Conservation (phyloP, 1,140 invertebrate genomes). For the Heliconius hewitsoni region DNA sequence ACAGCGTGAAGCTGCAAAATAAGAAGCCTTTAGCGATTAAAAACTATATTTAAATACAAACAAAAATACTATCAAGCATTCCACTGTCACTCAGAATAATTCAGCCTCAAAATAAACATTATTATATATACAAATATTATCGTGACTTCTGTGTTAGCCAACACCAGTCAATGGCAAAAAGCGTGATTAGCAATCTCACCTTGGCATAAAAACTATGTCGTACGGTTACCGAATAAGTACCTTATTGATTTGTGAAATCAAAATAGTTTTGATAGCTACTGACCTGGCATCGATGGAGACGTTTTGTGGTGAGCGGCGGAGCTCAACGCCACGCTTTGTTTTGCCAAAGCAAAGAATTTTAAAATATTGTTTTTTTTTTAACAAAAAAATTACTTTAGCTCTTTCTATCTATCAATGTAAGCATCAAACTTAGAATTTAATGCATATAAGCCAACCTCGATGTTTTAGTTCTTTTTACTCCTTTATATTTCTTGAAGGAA, state of each 20-base stretch:
- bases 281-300: too few species aligned
- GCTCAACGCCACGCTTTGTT: too few species aligned
- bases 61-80: not conserved
- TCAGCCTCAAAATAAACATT: slow-evolving; percentile 20
- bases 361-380: too few species aligned
- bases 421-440: too few species aligned
- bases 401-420: too few species aligned
- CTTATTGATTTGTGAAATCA: slow-evolving; percentile 20
- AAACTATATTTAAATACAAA: not conserved
- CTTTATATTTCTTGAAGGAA: too few species aligned
- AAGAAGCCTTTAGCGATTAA: not conserved
- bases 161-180: slow-evolving; percentile 33
- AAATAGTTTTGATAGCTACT: not conserved
- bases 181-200: slow-evolving; percentile 33
- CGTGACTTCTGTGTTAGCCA: slow-evolving; percentile 30
- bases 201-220: slow-evolving; percentile 43
- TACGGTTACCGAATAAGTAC: slow-evolving; percentile 30
- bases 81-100: not conserved
- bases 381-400: too few species aligned
- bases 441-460: too few species aligned
- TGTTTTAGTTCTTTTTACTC: too few species aligned
- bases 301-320: too few species aligned
- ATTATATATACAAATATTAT: slow-evolving; percentile 23
- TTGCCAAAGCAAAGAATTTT: too few species aligned
- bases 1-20: too few species aligned